Conservation (phyloP, 2,113 vertebrate genomes). For the Cephalophus harveyi region DNA sequence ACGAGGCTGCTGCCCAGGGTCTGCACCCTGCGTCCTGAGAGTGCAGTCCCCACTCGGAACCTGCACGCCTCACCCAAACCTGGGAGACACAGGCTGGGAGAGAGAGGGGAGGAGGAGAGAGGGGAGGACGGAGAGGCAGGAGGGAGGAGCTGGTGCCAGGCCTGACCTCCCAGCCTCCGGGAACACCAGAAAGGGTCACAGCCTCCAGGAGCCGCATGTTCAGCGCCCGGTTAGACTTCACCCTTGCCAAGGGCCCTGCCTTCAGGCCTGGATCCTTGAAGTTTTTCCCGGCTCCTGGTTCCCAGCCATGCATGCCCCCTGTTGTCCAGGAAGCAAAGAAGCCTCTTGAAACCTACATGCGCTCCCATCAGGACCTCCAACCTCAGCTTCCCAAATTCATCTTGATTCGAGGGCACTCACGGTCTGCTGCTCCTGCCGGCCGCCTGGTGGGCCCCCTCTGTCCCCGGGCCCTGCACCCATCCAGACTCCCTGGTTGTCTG, state of each 20-base stretch:
- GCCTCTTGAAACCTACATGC: not conserved
- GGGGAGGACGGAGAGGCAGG: not conserved
- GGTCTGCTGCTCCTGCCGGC: not conserved
- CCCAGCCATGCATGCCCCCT: not conserved
- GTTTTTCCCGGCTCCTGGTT: not conserved
- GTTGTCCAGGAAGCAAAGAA: not conserved
- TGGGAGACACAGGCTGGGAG: not conserved
- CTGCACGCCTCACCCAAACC: not conserved
- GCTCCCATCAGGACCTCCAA: fast-evolving
- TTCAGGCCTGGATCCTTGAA: not conserved
- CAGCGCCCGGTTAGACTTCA: not conserved
- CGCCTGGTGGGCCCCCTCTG: fast-evolving
- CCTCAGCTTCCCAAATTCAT: not conserved
- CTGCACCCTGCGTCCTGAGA: not conserved
- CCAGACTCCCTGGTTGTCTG: not conserved
- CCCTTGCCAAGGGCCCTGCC: not conserved
- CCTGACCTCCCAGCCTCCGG: not conserved
- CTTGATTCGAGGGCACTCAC: not conserved
- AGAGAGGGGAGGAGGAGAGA: not conserved
- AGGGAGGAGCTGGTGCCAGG: not conserved
- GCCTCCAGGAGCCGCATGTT: not conserved
- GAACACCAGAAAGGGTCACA: not conserved
- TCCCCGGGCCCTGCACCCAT: not conserved
- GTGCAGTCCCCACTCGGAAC: not conserved
- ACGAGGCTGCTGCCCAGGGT: not conserved